Evolutionary conservation across 1,140 invertebrate genomes (phyloP), one percentile per base, ranked within the genome.

Genomic region (Caerostris darwini): DNA sequence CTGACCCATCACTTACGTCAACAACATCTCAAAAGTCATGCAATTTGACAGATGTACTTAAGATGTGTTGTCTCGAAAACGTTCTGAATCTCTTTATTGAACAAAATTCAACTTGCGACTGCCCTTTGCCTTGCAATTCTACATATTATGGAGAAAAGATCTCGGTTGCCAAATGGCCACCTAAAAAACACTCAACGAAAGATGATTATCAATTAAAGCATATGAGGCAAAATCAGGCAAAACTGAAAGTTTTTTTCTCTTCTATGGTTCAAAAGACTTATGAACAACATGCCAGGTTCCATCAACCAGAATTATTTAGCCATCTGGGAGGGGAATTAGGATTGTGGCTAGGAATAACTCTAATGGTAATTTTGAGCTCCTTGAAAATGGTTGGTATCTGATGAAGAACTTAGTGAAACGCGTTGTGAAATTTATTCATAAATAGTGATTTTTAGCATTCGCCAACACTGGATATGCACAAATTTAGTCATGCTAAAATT

Each of bases 271-370:
- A 10, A 14, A 64, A 87, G 12, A 57, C 50, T 8, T 87, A 61
- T 7, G 12, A 10, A 87, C 85, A 87, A 87, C 19, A 7, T 7
- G 7, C 58, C 50, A 50, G 7, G 58, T 87, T 87, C 12, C 59
- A 87, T 34, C 50, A 19, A 17, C 34, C 54, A 34, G 92, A 93
- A 58, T n/a, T 93, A 71, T 93, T 71, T 34, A 87, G 92, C 58
- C 59, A 86, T 7, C 17, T 93, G 14, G 92, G 92, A 34, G 92
- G 92, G 71, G 58, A 86, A 19, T 54, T 77, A 8, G 92, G 83
- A 8, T 2, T 93, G 61, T 93, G 83, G 83, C 61, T 93, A 58
- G 92, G 92, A 3, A 12, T 87, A 8, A 57, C 92, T 59, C 34
- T 87, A 53, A 50, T 93, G 17, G 83, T 82, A 19, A 56, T 87